phyloP scores from a whole-genome alignment of 1,140 invertebrate genomes.

The Drosophila bocki region DNA sequence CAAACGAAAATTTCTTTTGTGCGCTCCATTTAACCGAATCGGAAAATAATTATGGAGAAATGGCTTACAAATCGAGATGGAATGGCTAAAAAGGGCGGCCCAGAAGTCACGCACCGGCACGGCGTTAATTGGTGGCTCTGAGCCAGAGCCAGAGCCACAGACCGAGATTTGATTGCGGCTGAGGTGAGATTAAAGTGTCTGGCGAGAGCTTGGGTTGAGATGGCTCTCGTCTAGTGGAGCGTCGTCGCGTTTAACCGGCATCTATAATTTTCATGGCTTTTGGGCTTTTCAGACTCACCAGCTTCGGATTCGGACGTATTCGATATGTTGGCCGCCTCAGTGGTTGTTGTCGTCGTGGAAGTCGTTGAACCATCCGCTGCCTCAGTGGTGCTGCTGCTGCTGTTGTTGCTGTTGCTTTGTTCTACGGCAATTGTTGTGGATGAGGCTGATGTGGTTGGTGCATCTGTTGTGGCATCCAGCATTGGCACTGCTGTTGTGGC shows the following conservation, averaged over 20 bases:
- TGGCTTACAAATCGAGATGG: conserved; percentile 60
- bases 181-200: conserved; percentile 72
- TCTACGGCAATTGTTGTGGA: conserved; percentile 68
- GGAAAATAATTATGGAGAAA: conserved; percentile 71
- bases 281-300: conserved; percentile 69
- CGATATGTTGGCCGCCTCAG: conserved; percentile 59
- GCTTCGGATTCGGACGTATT: conserved; percentile 68
- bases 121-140: conserved; percentile 74
- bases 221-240: conserved; percentile 37
- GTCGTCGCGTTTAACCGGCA: conserved; percentile 37
- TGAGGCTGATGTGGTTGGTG: conserved; percentile 50
- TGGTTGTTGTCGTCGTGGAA: conserved; percentile 51
- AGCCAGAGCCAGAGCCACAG: conserved; percentile 39
- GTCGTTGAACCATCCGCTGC: conserved; percentile 75
- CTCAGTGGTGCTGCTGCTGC: conserved; percentile 23
- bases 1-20: conserved; percentile 61
- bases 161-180: conserved; percentile 64
- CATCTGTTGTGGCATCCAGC: conserved; percentile 62
- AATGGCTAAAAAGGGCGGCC: conserved; percentile 56
- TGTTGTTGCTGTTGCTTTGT: conserved; percentile 52
- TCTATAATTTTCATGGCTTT: conserved; percentile 76
- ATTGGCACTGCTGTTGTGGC: conserved; percentile 46
- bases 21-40: conserved; percentile 75
- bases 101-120: conserved; percentile 48
- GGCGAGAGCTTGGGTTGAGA: conserved; percentile 45